Evolutionary conservation across 2,888 invertebrate genomes (phyloP), one percentile per base, ranked within the genome.

Genomic region (Crematogaster levior): DNA sequence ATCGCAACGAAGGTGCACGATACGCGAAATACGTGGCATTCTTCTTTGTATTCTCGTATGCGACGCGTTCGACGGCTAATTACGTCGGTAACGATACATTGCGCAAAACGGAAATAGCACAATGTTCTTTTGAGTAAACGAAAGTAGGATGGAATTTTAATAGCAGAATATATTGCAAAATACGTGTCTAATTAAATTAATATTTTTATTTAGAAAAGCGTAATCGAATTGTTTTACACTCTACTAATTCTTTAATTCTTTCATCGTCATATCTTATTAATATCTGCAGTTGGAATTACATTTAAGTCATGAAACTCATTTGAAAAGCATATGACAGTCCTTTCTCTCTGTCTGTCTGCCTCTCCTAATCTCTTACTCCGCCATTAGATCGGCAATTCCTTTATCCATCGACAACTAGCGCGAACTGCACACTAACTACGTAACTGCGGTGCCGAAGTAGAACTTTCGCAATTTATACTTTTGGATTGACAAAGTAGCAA

Each of bases 381-480:
- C 15, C n/a, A 5, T 75, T 74, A 74, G 61, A 61, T 30, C 30
- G 12, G 56, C 56, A 68, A 79, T 79, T 21, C 68, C 56, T 79
- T 56, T 46, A 58, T 58, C 56, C 77, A 56, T 46, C 56, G 68
- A 30, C 30, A 68, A 56, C 51, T 40, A 56, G 18, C 15, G 53
- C 30, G 18, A 77, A 68, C 43, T 77, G 30, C 30, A 24, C 68
- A 56, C 56, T 79, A 79, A 68, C 68, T 68, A 79, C 43, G 43
- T 77, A 56, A 21, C 77, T 68, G 40, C 30, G 68, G 77, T 68
- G 43, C 43, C 30, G 18, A 40, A 18, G 53, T 56, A 30, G 68
- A 68, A 79, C 77, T 79, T 79, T 79, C 56, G 77, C 77, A 79
- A 79, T 79, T 79, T 79, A 79, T 79, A 79, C 77, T 79, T 79